Base-by-base conservation (phyloP, 1,140 invertebrate genomes). In the Rhysida immarginata region DNA sequence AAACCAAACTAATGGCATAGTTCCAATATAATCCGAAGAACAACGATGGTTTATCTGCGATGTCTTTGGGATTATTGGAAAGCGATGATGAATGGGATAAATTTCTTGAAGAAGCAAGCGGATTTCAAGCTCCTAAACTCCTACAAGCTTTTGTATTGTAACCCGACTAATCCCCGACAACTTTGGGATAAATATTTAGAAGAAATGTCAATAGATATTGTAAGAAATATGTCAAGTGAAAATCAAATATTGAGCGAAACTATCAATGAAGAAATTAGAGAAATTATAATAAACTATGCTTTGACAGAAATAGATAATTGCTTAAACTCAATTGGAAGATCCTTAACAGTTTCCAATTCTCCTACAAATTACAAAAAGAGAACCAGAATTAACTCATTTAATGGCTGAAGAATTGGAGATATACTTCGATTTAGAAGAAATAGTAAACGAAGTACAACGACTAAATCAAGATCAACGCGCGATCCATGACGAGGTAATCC, bases 1-100 rank as follows among this genome's bases (percentile, higher is more conserved):
- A 11, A 48, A 18, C 45, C 8, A 48, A 48, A 20, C 23, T 48
- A 23, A 48, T 48, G 45, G 45, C 45, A 48, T 48, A 20, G 45
- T 48, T 48, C 23, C 8, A 48, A 13, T 48, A 18, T 14, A 48
- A 48, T 20, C 13, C 14, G 21, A 48, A 18, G 14, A 48, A 48
- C 21, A 18, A 11, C 8, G 45, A 48, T 18, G 45, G 68, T 59
- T 41, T 59, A 26, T 69, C 29, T 75, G 71, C 62, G 63, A 64
- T 56, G 58, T 43, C 58, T 52, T 55, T 68, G 26, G 52, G 62
- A 48, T 62, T 73, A 2, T 27, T 73, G 1, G 63, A 69, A 56
- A 57, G 70, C 54, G 65, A 71, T 55, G 23, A 56, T 14, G 60
- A 68, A 29, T 72, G 69, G 72, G 61, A 69, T 46, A n/a, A 58